Evolutionary conservation across 2,888 invertebrate genomes (phyloP), one percentile per base, ranked within the genome.

Genomic region (Ochlodes sylvanus): DNA sequence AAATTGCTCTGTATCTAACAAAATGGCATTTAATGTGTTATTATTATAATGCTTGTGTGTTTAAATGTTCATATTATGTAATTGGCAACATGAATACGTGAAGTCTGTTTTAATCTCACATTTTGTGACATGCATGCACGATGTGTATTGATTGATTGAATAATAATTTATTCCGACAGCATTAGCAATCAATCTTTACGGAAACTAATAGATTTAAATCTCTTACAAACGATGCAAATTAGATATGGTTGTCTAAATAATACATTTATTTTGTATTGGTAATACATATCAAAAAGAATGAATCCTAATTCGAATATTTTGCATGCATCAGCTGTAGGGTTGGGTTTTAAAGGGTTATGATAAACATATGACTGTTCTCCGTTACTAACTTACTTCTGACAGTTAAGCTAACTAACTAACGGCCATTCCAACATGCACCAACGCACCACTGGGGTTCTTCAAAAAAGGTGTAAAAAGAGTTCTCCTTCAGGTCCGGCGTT

Each of bases 191-290:
- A 27, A 65, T 65, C 50, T 58, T 41, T 50, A 34, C 34, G 64
- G 47, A 44, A 15, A 34, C 42, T 58, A 52, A 58, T 58, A 58
- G 7, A 65, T 52, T 58, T 17, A 65, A 58, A 65, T 58, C 27
- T 42, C 9, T 50, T 58, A 65, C 58, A 58, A 65, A 52, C 52
- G 65, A 65, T 52, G 58, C 38, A 21, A 58, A 58, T 65, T 65
- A 17, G 50, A 7, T n/a, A 41, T 17, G 65, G 41, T 58, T 65
- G 65, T 65, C 65, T 42, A 58, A 65, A 65, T 65, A 50, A 65
- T 34, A 57, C 64, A 65, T 65, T 65, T 58, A 65, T 65, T 58
- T 58, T 52, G 1, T 32, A 58, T 52, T 58, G n/a, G 9, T 5
- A 58, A 42, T 34, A n/a, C n/a, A n/a, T n/a, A 12, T 19, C 41